These are phyloP conservation scores for Athalia cordata DNA, from an alignment of 2,888 invertebrate genomes.

Conservation along the genomic window DNA sequence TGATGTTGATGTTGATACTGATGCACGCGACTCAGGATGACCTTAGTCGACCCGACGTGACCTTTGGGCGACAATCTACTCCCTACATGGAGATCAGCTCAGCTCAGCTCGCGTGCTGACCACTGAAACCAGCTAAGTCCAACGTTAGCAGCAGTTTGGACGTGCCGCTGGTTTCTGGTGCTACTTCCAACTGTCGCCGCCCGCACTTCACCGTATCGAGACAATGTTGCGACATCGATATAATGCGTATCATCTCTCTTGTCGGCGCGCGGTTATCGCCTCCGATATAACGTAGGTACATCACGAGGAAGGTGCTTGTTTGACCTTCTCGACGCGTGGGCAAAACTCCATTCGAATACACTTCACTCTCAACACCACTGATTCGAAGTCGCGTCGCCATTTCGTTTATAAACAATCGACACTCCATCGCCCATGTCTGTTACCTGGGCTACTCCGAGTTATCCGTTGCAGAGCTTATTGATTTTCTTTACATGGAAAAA, in stretches of 20 bases:
- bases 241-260: conserved; percentile 46
- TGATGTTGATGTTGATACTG: not conserved
- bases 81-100: conserved; percentile 46
- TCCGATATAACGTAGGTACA: not conserved
- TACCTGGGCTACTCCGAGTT: not conserved
- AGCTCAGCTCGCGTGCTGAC: conserved; percentile 15
- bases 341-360: conserved; percentile 4
- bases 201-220: conserved; percentile 37
- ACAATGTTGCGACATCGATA: conserved; percentile 51
- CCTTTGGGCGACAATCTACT: conserved; percentile 47
- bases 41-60: conserved; percentile 45
- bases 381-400: not conserved
- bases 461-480: not conserved
- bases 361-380: no score
- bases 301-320: not conserved
- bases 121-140: not conserved
- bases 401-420: not conserved
- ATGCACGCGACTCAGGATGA: conserved; percentile 47
- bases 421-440: no score
- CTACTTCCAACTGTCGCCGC: conserved; percentile 18
- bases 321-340: conserved; percentile 20
- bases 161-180: conserved; percentile 3
- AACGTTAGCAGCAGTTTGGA: not conserved
- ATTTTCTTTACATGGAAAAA: no score
- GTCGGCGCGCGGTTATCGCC: conserved; percentile 38